These are phyloP conservation scores for Arremon brunneinucha DNA, from an alignment of 2,797 vertebrate genomes.

Conservation along the genomic window DNA sequence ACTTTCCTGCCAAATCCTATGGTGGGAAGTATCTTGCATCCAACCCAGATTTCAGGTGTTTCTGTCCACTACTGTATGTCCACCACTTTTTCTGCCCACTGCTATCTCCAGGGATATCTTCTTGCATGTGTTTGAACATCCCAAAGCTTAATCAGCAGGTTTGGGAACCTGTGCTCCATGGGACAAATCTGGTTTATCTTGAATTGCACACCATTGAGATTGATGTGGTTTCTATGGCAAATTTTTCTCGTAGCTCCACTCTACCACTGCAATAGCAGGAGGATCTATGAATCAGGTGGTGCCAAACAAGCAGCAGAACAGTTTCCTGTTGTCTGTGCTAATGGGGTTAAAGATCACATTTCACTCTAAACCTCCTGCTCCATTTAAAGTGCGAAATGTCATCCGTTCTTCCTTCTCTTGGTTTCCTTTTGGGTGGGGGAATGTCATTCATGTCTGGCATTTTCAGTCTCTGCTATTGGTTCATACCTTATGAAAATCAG, in stretches of 20 bases:
- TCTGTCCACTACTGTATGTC: background rate
- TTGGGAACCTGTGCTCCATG: background rate
- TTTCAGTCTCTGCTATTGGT: background rate
- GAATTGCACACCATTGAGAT: background rate
- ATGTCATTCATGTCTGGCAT: background rate
- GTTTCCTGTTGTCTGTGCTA: background rate
- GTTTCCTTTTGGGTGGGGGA: background rate
- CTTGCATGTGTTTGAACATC: background rate
- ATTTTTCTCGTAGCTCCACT: background rate
- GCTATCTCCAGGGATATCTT: fast-evolving
- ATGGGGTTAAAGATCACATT: background rate
- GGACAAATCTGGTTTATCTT: background rate
- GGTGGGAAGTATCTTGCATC: background rate
- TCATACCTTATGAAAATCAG: background rate
- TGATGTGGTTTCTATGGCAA: background rate
- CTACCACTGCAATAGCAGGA: background rate
- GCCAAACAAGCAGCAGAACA: background rate
- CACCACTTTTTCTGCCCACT: background rate
- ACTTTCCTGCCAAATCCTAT: background rate
- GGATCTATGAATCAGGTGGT: background rate
- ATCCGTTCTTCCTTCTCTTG: background rate
- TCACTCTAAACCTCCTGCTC: background rate
- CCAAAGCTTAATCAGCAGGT: background rate
- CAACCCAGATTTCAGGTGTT: background rate
- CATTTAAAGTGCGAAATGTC: background rate